These are phyloP conservation scores for Oncorhynchus clarkii DNA, from an alignment of 2,113 vertebrate species.

Conservation along the genomic window DNA sequence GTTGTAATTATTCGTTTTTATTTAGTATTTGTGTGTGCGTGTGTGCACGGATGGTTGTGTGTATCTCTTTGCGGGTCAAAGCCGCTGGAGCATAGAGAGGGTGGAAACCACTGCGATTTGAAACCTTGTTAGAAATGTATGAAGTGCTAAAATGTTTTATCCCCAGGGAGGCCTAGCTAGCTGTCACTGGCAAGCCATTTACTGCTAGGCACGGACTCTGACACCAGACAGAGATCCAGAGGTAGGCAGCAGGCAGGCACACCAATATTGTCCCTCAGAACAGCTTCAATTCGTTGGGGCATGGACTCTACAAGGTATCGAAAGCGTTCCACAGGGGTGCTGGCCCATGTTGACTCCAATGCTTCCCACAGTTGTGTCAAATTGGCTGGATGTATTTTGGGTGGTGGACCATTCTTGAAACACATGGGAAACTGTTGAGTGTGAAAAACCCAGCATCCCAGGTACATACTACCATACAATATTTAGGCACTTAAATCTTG, in stretches of 20 bases:
- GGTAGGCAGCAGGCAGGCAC: neutral
- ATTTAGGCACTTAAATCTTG: no score
- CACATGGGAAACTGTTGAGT: no score
- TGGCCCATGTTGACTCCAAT: no score
- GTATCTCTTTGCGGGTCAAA: conserved; percentile 56
- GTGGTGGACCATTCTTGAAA: no score
- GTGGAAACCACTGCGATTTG: conserved; percentile 86
- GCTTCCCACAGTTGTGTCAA: no score
- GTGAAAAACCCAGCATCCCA: no score
- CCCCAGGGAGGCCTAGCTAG: conserved; percentile 76
- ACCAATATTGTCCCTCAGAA: no score
- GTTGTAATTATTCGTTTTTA: neutral
- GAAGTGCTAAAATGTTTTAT: conserved; percentile 98
- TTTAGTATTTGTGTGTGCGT: neutral
- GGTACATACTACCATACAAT: no score
- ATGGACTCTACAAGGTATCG: no score
- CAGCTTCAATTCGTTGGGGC: no score
- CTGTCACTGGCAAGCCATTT: conserved; percentile 81
- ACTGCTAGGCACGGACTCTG: conserved; percentile 65
- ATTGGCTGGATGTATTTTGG: no score
- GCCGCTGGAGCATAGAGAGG: conserved; percentile 78
- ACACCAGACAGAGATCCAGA: conserved; percentile 46
- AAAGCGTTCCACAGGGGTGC: no score
- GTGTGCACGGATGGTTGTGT: conserved; percentile 7
- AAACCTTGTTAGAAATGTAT: conserved; percentile 99